These are phyloP conservation scores for Sus cebifrons DNA, from an alignment of 2,797 vertebrate genomes.

Conservation along the genomic window DNA sequence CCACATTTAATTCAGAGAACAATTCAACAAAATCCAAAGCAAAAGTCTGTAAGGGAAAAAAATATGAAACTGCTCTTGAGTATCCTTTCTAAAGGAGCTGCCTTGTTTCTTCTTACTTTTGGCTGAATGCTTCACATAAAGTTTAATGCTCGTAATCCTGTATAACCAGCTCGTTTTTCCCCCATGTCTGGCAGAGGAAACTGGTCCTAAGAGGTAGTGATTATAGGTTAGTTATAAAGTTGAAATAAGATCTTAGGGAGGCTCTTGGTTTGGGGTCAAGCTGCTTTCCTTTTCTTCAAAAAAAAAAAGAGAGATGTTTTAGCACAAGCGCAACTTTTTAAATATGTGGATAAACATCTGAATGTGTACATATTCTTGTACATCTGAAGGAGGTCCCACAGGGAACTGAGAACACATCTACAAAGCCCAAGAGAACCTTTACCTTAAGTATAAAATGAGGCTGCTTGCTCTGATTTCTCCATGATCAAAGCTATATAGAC, in stretches of 20 bases:
- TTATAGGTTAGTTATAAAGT: slow-evolving; percentile 9
- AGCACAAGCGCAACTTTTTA: background rate
- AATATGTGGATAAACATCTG: background rate
- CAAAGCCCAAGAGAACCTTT: background rate
- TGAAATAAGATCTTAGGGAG: background rate
- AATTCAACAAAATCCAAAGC: background rate
- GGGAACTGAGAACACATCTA: background rate
- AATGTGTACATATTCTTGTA: background rate
- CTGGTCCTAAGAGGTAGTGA: background rate
- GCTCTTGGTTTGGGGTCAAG: background rate
- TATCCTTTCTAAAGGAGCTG: background rate
- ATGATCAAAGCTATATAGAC: background rate
- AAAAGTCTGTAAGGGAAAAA: background rate
- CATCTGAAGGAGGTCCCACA: background rate
- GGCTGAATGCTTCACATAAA: background rate
- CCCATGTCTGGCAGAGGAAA: background rate
- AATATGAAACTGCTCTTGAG: background rate
- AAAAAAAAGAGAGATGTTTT: background rate
- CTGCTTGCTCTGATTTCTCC: background rate
- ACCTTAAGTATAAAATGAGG: background rate
- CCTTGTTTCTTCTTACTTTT: background rate
- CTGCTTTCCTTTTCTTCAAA: background rate
- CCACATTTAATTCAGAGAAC: slow-evolving; percentile 2
- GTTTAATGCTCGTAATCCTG: background rate
- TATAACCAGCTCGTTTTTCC: background rate